A percentile compares a stretch with the other conserved stretches of the same genome.
These are phyloP conservation scores for Drosophila mimetica DNA, from an alignment of 2,888 invertebrate genomes.

Conservation along the genomic window DNA sequence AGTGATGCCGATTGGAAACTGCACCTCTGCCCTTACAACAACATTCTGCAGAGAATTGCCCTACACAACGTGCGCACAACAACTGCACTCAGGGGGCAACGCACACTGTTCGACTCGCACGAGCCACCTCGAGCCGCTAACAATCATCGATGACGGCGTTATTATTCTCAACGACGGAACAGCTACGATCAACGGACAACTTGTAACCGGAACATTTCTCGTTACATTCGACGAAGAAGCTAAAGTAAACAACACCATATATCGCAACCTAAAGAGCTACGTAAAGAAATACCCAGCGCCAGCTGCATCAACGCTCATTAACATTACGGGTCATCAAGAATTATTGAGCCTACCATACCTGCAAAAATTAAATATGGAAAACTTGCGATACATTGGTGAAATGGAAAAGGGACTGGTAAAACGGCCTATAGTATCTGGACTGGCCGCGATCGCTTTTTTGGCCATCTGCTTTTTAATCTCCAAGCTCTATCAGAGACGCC, in stretches of 20 bases:
- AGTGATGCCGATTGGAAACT: not conserved
- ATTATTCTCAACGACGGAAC: not conserved
- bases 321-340: not conserved
- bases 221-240: no score
- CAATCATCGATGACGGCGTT: not conserved
- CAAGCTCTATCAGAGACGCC: no score
- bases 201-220: no score
- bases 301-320: not conserved
- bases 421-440: not conserved
- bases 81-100: constrained; percentile 4
- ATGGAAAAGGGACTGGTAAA: constrained; percentile 1
- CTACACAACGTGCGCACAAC: constrained; percentile 1
- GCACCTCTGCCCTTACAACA: not conserved
- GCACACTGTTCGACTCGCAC: constrained; percentile 5
- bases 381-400: not conserved
- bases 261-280: not conserved
- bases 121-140: not conserved
- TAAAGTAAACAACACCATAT: not conserved
- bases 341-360: not conserved
- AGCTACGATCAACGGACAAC: no score
- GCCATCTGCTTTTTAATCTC: no score
- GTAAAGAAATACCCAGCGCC: not conserved
- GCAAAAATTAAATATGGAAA: not conserved
- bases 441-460: not conserved
- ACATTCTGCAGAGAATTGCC: not conserved